Conservation (phyloP, 1,140 invertebrate species). For the Tetramorium simillimum region DNA sequence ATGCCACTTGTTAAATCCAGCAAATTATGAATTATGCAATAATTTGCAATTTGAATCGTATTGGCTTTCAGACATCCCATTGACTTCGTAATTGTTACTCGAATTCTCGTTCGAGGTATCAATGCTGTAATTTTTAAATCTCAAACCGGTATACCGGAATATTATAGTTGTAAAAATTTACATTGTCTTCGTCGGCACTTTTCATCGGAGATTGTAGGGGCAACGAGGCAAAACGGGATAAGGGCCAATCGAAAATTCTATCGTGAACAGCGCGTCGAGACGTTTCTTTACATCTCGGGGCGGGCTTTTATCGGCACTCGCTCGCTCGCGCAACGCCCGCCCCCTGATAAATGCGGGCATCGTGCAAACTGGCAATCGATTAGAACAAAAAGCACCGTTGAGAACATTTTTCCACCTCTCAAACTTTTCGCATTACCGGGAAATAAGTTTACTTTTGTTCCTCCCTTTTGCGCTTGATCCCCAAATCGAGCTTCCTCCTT, state of each 20-base stretch:
- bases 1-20: background rate
- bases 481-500: constrained; percentile 52
- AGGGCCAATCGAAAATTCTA: constrained; percentile 56
- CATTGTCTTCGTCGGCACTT: constrained; percentile 16
- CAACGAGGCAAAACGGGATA: constrained; percentile 39
- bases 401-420: constrained; percentile 67
- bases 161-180: constrained; percentile 7
- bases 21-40: background rate
- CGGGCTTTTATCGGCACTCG: constrained; percentile 50
- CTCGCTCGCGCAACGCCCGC: constrained; percentile 31
- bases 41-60: background rate
- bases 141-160: background rate
- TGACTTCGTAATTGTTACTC: background rate
- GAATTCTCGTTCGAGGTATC: background rate
- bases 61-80: background rate
- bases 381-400: constrained; percentile 63
- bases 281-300: constrained; percentile 55
- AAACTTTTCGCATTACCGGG: constrained; percentile 70
- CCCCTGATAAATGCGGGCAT: constrained; percentile 66
- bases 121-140: background rate
- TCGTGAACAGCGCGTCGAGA: constrained; percentile 50
- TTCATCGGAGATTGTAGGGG: background rate
- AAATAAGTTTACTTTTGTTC: constrained; percentile 71
- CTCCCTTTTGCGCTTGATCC: constrained; percentile 44
- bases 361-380: constrained; percentile 66